Conservation (phyloP, 2,797 vertebrate genomes). For the Gallinago stenura region DNA sequence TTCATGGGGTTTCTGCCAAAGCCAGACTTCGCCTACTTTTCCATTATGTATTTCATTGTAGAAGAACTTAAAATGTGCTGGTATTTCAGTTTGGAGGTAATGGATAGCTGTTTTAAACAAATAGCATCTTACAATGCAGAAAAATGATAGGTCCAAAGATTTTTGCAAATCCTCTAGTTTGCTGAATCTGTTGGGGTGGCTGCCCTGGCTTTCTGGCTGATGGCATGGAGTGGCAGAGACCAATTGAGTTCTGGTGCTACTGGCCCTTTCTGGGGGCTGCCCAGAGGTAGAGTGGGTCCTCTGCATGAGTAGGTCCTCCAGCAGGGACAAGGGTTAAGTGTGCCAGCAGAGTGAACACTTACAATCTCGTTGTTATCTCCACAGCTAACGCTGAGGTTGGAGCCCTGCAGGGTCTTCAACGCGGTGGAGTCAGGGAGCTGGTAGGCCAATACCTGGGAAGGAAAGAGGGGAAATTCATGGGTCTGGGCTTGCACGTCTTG, state of each 20-base stretch:
- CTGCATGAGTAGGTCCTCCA: background rate
- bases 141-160: background rate
- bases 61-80: background rate
- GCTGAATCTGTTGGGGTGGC: background rate
- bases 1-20: background rate
- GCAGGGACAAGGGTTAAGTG: background rate
- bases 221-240: rapidly evolving
- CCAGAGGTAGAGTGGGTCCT: background rate
- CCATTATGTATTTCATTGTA: background rate
- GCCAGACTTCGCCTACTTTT: background rate
- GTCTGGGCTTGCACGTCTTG: background rate
- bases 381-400: constrained; percentile 84
- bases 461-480: background rate
- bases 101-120: background rate
- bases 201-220: background rate
- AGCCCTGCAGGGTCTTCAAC: constrained; percentile 89
- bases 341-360: too few relatives aligned
- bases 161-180: background rate
- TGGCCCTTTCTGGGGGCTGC: background rate
- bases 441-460: constrained; percentile 80
- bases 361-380: constrained; percentile 75
- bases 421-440: constrained; percentile 76
- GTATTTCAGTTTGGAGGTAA: background rate
- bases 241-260: background rate
- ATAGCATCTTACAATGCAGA: background rate